Evolutionary conservation across 2,888 invertebrate species (phyloP), one percentile per base, ranked within the genome.

Genomic region (Stegophylla sp.): DNA sequence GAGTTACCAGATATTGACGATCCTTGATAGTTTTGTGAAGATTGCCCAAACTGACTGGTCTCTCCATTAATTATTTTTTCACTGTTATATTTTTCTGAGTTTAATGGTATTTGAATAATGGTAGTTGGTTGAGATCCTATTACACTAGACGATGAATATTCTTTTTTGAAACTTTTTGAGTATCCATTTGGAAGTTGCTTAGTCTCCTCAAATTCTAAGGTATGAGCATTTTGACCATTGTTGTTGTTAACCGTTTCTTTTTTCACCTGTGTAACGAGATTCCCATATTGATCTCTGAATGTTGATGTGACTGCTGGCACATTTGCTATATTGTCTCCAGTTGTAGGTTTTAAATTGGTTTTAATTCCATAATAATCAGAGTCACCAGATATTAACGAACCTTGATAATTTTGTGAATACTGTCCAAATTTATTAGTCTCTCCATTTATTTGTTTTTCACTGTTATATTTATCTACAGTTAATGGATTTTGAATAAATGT

Each of bases 81-180:
- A 71, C 43, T 61, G 1, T 73, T 59, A 45, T 56, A 73, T 45
- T 45, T 59, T 0, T 43, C 59, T n/a, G n/a, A n/a, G n/a, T n/a
- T n/a, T n/a, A n/a, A 3, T 28, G 63, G 28, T 12, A 3, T 63
- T 63, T 63, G 63, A 26, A 7, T 13, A 28, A 63, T 28, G 5
- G 28, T 15, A 12, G 28, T n/a, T 3, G 28, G 64, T 7, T 20
- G 20, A n/a, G 34, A 17, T 63, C 15, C 28, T n/a, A 41, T 41
- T 41, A 43, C 64, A 41, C 43, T 43, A 41, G 63, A 63, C 3
- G 63, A 63, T 17, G 63, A 63, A 63, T 63, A 63, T 28, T 63
- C 63, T 28, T 63, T 63, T 28, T 63, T 63, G 13, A 63, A 63
- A 28, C 63, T 63, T 63, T 63, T 63, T 28, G 63, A 23, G 28